phyloP scores from a whole-genome alignment of 1,140 invertebrate genomes.

The Hyles vespertilio region DNA sequence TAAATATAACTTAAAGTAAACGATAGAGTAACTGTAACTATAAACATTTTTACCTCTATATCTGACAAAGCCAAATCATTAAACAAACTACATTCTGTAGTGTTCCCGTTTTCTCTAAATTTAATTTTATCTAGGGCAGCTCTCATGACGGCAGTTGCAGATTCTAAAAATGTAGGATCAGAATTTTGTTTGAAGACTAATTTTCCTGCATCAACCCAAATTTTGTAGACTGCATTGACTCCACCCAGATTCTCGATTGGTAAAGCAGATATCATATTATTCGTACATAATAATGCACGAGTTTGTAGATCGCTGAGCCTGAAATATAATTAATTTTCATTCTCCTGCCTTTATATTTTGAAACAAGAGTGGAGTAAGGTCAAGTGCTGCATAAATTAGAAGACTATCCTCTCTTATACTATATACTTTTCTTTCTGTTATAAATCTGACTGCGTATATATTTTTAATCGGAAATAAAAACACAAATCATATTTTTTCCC shows the following conservation, averaged over 20 bases:
- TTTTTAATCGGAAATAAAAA: too few species aligned
- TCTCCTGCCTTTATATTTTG: not conserved
- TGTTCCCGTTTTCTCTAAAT: constrained; percentile 45
- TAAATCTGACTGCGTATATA: too few species aligned
- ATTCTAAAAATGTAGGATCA: constrained; percentile 77
- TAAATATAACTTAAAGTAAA: not conserved
- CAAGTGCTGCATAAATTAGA: too few species aligned
- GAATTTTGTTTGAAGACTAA: constrained; percentile 74
- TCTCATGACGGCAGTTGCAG: constrained; percentile 80
- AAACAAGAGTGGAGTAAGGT: too few species aligned
- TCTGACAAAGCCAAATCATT: constrained; percentile 62
- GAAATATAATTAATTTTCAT: constrained; percentile 12
- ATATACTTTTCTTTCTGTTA: too few species aligned
- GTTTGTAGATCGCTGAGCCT: constrained; percentile 74
- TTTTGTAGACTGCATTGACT: constrained; percentile 69
- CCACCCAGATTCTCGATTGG: constrained; percentile 79
- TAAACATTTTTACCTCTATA: constrained; percentile 52
- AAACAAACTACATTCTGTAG: constrained; percentile 53
- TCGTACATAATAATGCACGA: constrained; percentile 80
- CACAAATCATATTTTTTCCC: too few species aligned
- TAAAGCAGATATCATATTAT: constrained; percentile 80
- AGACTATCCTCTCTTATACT: too few species aligned
- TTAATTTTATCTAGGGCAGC: constrained; percentile 77
- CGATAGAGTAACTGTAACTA: not conserved
- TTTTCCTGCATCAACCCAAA: constrained; percentile 77